Evolutionary conservation across 37 sponge, comb jelly and placozoan species (phyloP), one percentile per base, ranked within the genome.

Genomic region (Petrosia ficiformis): DNA sequence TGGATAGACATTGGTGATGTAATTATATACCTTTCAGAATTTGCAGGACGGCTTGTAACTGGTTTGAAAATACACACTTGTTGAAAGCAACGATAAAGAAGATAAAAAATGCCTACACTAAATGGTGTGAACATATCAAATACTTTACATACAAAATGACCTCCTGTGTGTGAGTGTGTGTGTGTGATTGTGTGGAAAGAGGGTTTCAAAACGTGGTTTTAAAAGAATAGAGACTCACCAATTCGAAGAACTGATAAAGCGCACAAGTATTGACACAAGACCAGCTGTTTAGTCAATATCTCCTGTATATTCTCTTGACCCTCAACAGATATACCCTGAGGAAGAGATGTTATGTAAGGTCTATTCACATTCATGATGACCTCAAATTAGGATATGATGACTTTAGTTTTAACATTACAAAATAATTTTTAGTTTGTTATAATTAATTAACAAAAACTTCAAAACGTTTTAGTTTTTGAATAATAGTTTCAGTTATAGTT

Each of bases 221-320:
- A n/a, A n/a, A n/a, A n/a, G n/a, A n/a, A n/a, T 26, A 26, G 11
- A 6, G 28, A 26, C 72, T 37, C 56, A 91, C 95, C 97, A 81
- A 71, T 68, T 59, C 92, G 41, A 8, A 98, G 81, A 3, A 95
- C 84, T 1, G 94, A 88, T 2, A 95, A 77, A 36, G 89, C 96
- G 77, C 94, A 90, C 2, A 73, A 59, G 57, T 95, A 95, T 83
- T 98, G 99, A 78, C 99, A 98, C 63, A 98, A 68, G 1, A 93
- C 83, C 21, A 95, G 84, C 58, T 98, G 96, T 58, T 95, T 98
- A 1, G 81, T 93, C 19, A 95, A 56, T 1, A 98, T 54, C 61
- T 95, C 99, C 48, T 98, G 96, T 31, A 88, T 93, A 60, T 95
- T 98, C 71, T 98, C 99, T 68, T 98, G 81, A 1, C 96, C 96